Evolutionary conservation across 2,113 vertebrate genomes (phyloP).

Genomic region (Myodes glareolus): DNA sequence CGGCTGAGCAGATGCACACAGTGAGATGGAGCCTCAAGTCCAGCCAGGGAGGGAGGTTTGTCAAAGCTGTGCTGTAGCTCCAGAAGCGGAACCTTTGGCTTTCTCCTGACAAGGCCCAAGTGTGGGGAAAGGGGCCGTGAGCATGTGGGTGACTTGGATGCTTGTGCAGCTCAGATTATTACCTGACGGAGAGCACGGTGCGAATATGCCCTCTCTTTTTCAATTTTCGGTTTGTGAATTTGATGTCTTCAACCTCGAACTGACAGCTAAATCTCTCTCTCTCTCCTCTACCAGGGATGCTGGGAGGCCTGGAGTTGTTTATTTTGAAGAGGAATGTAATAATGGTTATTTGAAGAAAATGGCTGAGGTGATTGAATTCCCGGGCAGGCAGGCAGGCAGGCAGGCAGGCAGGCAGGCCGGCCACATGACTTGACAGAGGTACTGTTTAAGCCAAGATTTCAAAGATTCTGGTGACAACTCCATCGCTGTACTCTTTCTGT

Average conservation of each 20-base stretch:
- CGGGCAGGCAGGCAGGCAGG: slow-evolving; percentile 19
- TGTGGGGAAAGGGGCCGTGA: fast-evolving
- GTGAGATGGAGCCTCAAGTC: not conserved
- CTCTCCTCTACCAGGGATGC: slow-evolving; percentile 56
- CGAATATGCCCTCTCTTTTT: slow-evolving; percentile 53
- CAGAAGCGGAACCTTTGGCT: not conserved
- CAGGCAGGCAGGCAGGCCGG: slow-evolving; percentile 5
- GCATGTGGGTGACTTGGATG: not conserved
- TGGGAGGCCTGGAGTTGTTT: slow-evolving; percentile 61
- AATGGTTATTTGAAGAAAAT: slow-evolving; percentile 73
- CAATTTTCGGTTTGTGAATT: slow-evolving; percentile 65
- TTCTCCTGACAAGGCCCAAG: not conserved
- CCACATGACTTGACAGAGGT: not conserved
- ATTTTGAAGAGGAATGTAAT: slow-evolving; percentile 70
- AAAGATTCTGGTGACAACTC: not conserved
- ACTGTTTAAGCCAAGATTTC: slow-evolving; percentile 40
- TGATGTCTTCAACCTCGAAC: slow-evolving; percentile 59
- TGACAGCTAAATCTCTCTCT: slow-evolving; percentile 44
- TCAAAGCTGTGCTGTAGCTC: not conserved
- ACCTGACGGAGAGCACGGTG: not conserved
- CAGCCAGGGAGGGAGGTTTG: not conserved
- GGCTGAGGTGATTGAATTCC: slow-evolving; percentile 57
- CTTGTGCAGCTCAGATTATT: not conserved
- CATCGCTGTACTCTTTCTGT: not conserved
- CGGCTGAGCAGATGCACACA: not conserved